Conservation (phyloP, 2,113 vertebrate species). For the Hemiscyllium ocellatum region DNA sequence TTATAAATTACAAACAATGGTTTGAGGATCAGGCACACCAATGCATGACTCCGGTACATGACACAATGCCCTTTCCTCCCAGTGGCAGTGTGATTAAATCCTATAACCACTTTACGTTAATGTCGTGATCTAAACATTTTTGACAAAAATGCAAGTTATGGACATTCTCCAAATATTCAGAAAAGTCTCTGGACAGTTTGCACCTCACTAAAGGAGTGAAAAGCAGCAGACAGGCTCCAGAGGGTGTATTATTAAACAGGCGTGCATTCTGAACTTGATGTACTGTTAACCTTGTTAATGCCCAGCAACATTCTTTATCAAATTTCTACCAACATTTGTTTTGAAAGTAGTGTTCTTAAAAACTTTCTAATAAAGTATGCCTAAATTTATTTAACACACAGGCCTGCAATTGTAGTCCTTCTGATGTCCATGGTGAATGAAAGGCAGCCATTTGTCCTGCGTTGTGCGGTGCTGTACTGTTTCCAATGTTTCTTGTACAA, state of each 20-base stretch:
- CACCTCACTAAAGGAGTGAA: neutral
- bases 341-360: neutral
- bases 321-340: neutral
- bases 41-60: neutral
- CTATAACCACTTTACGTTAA: neutral
- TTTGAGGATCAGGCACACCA: neutral
- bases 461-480: conserved; percentile 94
- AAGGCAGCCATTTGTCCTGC: conserved; percentile 88
- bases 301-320: neutral
- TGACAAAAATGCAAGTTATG: neutral
- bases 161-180: neutral
- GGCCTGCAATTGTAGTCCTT: conserved; percentile 91
- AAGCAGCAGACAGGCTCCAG: neutral
- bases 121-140: neutral
- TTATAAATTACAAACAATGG: neutral
- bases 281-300: neutral
- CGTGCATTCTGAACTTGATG: neutral
- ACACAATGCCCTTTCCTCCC: neutral
- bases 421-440: conserved; percentile 99
- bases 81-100: neutral
- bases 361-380: neutral
- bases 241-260: neutral
- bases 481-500: conserved; percentile 98
- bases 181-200: neutral
- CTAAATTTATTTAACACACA: conserved; percentile 44